Base-by-base conservation (phyloP, 2,888 invertebrate genomes). In the Xanthorhoe spadicearia region DNA sequence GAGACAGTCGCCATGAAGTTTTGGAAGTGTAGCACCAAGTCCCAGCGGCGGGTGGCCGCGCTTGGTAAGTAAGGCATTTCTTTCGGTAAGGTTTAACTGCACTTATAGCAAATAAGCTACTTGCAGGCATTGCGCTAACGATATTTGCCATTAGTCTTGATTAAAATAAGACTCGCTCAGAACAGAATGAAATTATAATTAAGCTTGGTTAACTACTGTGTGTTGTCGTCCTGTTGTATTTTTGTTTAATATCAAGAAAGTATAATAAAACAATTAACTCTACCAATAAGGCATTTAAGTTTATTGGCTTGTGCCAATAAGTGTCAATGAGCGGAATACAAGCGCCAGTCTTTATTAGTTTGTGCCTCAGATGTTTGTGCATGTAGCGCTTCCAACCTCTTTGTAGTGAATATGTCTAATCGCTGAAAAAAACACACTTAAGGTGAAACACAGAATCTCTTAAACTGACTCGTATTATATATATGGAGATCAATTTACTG, bases 11-110 rank as follows among this genome's bases (percentile, higher is more conserved):
- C 73, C 64, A 93, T 93, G 93, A 92, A 91, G 81, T 91, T 93
- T 85, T 93, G 91, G 92, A 91, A 88, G 84, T 93, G 92, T 75
- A 83, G 80, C 69, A 79, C 83, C 58, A 91, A 87, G 77, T 82
- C 82, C 58, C 83, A 86, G 66, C 81, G 85, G 58, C 86, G 83
- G 54, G 77, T 77, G 28, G 85, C 84, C 49, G 82, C 81, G 64
- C 60, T 81, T 28, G 89, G 89, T 90, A 64, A 87, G 89, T 82
- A 23, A 17, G 50, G 19, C n/a, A 55, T 56, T 17, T 23, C 32
- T 28, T 49, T 19, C 32, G 53, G 58, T 51, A 15, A 48, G 19
- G 28, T 43, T 49, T 18, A 59, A 13, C 38, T 56, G 19, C 57
- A 46, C 13, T 35, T 28, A n/a, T 49, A 63, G 49, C 51, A 62